Base-by-base conservation (phyloP, 2,113 vertebrate genomes). In the Haemorhous mexicanus region DNA sequence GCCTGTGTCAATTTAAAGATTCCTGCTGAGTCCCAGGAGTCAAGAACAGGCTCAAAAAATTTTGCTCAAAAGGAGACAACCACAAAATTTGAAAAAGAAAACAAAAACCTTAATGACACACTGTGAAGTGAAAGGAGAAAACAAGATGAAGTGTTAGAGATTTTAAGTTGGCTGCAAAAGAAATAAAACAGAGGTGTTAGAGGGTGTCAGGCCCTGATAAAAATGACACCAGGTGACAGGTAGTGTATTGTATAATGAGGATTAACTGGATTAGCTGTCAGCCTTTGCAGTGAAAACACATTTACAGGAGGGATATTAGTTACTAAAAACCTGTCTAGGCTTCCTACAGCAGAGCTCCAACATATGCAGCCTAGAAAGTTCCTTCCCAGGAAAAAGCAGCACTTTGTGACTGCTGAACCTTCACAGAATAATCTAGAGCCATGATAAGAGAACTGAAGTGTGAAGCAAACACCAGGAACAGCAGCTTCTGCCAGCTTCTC, bases 191-290 rank as follows among this genome's bases (percentile, higher is more conserved):
- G 64, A 68, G 64, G 28, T 53, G 68, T 39, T 37, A 46, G 8
- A 63, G 39, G 0, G 0, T 68, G 56, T 73, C 43, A 79, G 59
- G 19, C 24, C 61, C 61, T 63, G 85, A 44, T 61, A 91, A 67
- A 52, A 87, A 66, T 16, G 43, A 52, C 55, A 68, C n/a, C 47
- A 89, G 69, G 69, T 87, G 69, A 77, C 55, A 81, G 52, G 47
- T 23, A 87, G n/a, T 39, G 50, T n/a, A 73, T 24, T 84, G 73
- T 52, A 44, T 74, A 87, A 47, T 16, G 30, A 79, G 87, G 84
- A 84, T 91, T 84, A 95, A 59, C 35, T 55, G 53, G 77, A 93
- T 87, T 87, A 94, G 41, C 61, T 74, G 82, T 28, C 39, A 86
- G 76, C 22, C 85, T 91, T 16, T 27, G 69, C 47, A 73, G 58